These are phyloP conservation scores for Hirtodrosophila confusa DNA, from an alignment of 2,888 invertebrate genomes.

Conservation along the genomic window DNA sequence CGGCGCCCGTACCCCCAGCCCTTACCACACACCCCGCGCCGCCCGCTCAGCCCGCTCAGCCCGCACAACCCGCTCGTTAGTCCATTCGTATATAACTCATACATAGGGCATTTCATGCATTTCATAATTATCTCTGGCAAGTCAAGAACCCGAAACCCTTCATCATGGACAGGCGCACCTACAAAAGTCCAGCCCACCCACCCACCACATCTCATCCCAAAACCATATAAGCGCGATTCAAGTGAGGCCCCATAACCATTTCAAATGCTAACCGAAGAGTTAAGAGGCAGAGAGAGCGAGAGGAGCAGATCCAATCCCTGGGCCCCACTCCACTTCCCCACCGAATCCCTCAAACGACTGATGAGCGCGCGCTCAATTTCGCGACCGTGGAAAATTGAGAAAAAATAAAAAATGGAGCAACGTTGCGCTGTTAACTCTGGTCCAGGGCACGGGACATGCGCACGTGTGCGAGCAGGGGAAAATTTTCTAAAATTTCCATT, in stretches of 20 bases:
- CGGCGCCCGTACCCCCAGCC: conserved; percentile 40
- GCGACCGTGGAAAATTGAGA: conserved; percentile 74
- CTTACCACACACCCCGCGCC: not conserved
- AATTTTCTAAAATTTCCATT: conserved; percentile 62
- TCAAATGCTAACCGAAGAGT: conserved; percentile 55
- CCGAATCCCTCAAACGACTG: conserved; percentile 31
- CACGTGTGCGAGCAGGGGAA: conserved; percentile 68
- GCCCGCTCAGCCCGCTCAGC: conserved; percentile 2
- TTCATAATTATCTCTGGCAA: conserved; percentile 75
- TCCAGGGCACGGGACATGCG: conserved; percentile 70
- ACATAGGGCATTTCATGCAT: conserved; percentile 72
- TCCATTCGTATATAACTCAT: conserved; percentile 61
- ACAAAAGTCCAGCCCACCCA: conserved; percentile 36
- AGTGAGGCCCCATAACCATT: conserved; percentile 48
- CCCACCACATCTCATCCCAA: not conserved
- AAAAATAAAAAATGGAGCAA: conserved; percentile 57
- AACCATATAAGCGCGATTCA: conserved; percentile 36
- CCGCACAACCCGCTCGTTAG: conserved; percentile 3
- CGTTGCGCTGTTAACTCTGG: conserved; percentile 31
- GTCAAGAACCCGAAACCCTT: conserved; percentile 78
- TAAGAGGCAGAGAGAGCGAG: conserved; percentile 23
- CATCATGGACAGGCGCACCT: conserved; percentile 72
- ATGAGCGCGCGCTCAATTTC: conserved; percentile 70
- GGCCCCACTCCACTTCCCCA: not conserved
- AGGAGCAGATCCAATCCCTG: conserved; percentile 18